Conservation (phyloP, 2,888 invertebrate genomes). For the Limnephilus lunatus region DNA sequence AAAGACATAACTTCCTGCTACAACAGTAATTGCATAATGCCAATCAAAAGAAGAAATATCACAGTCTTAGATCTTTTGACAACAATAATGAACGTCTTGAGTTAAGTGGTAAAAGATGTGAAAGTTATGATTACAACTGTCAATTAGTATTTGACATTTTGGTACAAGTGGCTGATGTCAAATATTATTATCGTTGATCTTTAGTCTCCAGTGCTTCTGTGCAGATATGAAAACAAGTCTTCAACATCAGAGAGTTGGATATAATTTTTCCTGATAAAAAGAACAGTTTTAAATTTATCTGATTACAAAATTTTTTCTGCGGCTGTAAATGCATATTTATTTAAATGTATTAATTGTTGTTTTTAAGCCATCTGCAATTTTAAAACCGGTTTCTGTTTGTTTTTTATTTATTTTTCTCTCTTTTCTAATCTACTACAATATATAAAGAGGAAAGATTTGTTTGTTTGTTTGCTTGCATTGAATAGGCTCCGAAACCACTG, state of each 20-base stretch:
- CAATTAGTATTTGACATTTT: not conserved
- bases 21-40: not conserved
- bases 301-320: no score
- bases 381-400: no score
- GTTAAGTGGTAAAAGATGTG: not conserved
- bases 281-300: not conserved
- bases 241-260: not conserved
- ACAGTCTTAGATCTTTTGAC: not conserved
- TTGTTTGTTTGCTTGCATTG: no score
- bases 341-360: no score
- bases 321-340: no score
- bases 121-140: not conserved
- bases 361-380: no score
- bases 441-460: no score
- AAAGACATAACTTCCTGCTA: not conserved
- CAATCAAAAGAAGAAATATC: not conserved
- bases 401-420: no score
- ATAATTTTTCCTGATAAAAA: not conserved
- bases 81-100: not conserved
- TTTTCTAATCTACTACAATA: no score
- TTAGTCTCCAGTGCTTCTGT: not conserved
- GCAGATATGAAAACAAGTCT: not conserved
- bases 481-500: no score
- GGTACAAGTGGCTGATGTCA: not conserved
- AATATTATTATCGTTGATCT: not conserved